A percentile compares a stretch with the other conserved stretches of the same genome.
Evolutionary conservation across 2,797 vertebrate genomes (phyloP).

Genomic region (Steatocranus sp.): DNA sequence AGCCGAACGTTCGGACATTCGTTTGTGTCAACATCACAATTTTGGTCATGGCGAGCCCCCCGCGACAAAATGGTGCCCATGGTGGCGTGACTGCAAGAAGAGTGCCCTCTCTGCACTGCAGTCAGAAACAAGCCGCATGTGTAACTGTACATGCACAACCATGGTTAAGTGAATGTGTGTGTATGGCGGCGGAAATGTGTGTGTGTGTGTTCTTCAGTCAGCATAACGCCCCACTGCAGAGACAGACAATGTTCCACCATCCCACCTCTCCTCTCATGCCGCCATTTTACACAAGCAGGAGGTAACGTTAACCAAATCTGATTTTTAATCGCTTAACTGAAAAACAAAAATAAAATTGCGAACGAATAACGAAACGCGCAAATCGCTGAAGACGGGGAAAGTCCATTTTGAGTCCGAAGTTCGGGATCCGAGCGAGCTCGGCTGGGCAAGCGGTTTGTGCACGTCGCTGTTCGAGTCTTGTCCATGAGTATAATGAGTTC

Average conservation of each 20-base stretch:
- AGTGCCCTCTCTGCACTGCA: constrained; percentile 52
- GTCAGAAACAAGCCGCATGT: constrained; percentile 39
- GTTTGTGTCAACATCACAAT: constrained; percentile 29
- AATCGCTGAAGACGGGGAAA: constrained; percentile 7
- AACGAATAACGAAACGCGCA: not conserved
- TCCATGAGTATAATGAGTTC: constrained; percentile 40
- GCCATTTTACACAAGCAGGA: constrained; percentile 67
- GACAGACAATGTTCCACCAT: constrained; percentile 59
- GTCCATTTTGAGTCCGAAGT: not conserved
- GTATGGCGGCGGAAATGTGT: not conserved
- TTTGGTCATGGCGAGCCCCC: constrained; percentile 20
- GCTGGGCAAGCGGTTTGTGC: not conserved
- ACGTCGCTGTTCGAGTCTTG: constrained; percentile 3
- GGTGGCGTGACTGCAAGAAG: constrained; percentile 38
- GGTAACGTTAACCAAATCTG: constrained; percentile 34
- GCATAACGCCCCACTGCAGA: constrained; percentile 61
- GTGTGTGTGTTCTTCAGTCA: constrained; percentile 19
- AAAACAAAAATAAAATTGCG: not conserved
- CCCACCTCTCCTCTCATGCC: constrained; percentile 55
- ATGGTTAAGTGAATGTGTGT: not conserved
- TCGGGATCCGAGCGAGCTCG: not conserved
- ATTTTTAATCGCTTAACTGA: not conserved
- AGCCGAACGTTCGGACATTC: not conserved
- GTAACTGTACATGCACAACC: constrained; percentile 46
- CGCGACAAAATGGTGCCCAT: constrained; percentile 67